Evolutionary conservation across 2,113 vertebrate genomes (phyloP).

Genomic region (Halcyon malimbica): DNA sequence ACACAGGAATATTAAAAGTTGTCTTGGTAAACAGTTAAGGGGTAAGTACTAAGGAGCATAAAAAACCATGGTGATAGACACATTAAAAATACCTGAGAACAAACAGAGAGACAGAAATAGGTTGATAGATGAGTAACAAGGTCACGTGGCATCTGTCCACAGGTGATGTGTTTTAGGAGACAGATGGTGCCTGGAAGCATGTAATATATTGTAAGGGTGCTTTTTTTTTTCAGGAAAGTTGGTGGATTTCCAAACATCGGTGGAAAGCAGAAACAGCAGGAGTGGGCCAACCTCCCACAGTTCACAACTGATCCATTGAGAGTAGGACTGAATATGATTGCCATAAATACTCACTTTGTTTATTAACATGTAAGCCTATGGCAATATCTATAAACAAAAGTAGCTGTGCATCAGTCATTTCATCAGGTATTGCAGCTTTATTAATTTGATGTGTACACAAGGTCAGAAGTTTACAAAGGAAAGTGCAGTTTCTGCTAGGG

Average conservation of each 20-base stretch:
- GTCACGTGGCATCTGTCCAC: background rate
- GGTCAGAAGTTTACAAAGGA: conserved; percentile 5
- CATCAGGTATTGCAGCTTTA: background rate
- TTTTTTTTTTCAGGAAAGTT: background rate
- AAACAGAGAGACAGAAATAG: background rate
- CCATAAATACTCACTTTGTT: conserved; percentile 6
- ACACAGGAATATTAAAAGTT: background rate
- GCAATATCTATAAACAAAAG: conserved; percentile 31
- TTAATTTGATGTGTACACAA: background rate
- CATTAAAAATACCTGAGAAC: conserved; percentile 11
- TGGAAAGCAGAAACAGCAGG: background rate
- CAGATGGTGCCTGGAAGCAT: conserved; percentile 15
- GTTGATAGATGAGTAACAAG: conserved; percentile 4
- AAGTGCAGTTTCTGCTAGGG: background rate
- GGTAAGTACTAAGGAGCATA: background rate
- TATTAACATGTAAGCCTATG: conserved; percentile 20
- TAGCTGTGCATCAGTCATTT: conserved; percentile 8
- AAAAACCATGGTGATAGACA: background rate
- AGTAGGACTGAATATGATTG: conserved; percentile 3
- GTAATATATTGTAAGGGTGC: background rate
- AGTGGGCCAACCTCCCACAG: conserved; percentile 38
- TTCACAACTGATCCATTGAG: conserved; percentile 28
- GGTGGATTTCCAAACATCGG: conserved; percentile 27
- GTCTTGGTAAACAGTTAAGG: background rate
- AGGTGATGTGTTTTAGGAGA: conserved; percentile 23